Evolutionary conservation across 2,888 invertebrate species (phyloP).

Genomic region (Drosophila rellima): DNA sequence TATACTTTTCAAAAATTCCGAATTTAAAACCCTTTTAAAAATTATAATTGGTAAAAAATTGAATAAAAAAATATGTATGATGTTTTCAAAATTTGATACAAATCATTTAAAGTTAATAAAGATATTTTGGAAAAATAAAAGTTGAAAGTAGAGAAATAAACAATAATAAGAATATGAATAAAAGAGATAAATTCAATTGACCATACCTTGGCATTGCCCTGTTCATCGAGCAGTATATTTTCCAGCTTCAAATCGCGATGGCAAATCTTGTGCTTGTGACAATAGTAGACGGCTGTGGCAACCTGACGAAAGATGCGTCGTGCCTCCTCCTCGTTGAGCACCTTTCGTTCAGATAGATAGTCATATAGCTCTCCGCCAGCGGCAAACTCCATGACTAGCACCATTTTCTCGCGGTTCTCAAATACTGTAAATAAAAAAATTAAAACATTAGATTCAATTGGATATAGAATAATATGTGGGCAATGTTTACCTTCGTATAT

Average conservation of each 20-base stretch:
- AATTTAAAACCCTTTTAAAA: too few species aligned
- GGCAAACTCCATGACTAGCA: constrained; percentile 99
- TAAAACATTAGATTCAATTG: too few species aligned
- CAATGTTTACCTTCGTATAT: constrained; percentile 96
- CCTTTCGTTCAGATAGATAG: constrained; percentile 96
- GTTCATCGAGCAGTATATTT: constrained; percentile 96
- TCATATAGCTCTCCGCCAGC: constrained; percentile 99
- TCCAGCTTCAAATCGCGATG: constrained; percentile 98
- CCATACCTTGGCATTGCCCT: constrained; percentile 95
- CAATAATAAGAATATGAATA: not conserved
- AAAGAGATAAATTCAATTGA: not conserved
- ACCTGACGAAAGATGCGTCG: constrained; percentile 98
- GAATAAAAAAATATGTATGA: too few species aligned
- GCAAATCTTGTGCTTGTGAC: constrained; percentile 99
- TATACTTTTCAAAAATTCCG: too few species aligned
- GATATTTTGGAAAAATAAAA: too few species aligned
- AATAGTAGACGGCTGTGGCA: constrained; percentile 98
- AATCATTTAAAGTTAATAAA: too few species aligned
- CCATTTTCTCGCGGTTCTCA: constrained; percentile 99
- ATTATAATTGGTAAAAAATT: too few species aligned
- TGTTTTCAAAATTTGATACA: too few species aligned
- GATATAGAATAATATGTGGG: not conserved
- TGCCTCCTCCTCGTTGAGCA: constrained; percentile 96
- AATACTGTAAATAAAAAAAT: constrained; percentile 91
- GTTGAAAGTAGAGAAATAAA: too few species aligned